A percentile compares a stretch with the other conserved stretches of the same genome.
These are phyloP conservation scores for Timandra comae DNA, from an alignment of 2,888 invertebrate genomes.

Conservation along the genomic window DNA sequence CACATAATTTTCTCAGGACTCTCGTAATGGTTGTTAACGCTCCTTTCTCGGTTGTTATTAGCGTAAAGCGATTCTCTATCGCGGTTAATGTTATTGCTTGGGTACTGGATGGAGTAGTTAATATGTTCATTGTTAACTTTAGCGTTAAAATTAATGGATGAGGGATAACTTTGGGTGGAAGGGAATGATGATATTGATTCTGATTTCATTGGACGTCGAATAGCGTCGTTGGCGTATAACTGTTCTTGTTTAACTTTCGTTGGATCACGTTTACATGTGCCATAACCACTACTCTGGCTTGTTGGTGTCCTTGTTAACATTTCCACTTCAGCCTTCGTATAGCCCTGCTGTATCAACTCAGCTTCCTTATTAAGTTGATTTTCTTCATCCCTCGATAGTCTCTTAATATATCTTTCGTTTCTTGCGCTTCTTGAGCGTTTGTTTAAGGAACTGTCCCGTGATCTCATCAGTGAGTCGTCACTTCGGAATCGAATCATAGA, in stretches of 20 bases:
- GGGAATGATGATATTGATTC: conserved; percentile 73
- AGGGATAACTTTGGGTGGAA: conserved; percentile 71
- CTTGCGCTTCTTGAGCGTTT: conserved; percentile 83
- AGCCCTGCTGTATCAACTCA: conserved; percentile 67
- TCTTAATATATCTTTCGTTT: conserved; percentile 87
- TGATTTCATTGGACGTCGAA: conserved; percentile 58
- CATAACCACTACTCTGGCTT: conserved; percentile 69
- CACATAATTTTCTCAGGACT: conserved; percentile 64
- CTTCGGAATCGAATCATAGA: conserved; percentile 81
- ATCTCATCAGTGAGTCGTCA: conserved; percentile 81
- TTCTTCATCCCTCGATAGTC: conserved; percentile 84
- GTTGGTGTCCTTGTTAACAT: conserved; percentile 72
- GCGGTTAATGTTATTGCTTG: conserved; percentile 46
- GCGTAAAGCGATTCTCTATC: conserved; percentile 52
- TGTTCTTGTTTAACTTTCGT: conserved; percentile 61
- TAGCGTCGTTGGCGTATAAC: conserved; percentile 43
- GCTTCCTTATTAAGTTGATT: conserved; percentile 74
- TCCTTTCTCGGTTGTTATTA: conserved; percentile 57
- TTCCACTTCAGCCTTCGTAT: conserved; percentile 72
- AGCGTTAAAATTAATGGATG: conserved; percentile 73
- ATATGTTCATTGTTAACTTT: conserved; percentile 74
- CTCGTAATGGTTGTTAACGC: conserved; percentile 51
- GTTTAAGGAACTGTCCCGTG: conserved; percentile 76
- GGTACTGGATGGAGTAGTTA: conserved; percentile 68
- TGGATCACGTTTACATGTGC: conserved; percentile 65